Evolutionary conservation across 2,797 vertebrate genomes (phyloP).

Genomic region (Eulemur albifrons): DNA sequence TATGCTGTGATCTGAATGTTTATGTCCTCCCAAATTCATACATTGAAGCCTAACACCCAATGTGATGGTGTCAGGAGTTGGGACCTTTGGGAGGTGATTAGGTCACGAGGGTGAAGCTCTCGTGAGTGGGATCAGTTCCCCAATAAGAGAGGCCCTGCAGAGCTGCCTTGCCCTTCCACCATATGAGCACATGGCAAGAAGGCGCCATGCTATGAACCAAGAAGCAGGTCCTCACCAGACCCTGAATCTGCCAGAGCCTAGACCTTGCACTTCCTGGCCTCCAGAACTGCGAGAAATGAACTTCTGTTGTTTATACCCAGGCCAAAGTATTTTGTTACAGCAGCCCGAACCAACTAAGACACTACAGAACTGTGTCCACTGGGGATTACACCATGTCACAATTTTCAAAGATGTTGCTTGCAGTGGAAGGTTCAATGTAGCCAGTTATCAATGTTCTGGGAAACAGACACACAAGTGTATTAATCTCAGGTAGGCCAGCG

Average conservation of each 20-base stretch:
- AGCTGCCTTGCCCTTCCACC: neutral
- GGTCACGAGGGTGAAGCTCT: neutral
- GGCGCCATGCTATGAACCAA: neutral
- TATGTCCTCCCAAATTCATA: neutral
- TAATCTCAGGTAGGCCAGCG: neutral
- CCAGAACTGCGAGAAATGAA: neutral
- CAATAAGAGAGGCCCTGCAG: neutral
- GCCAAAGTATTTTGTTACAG: neutral
- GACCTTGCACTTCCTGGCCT: neutral
- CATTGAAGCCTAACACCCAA: neutral
- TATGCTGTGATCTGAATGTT: neutral
- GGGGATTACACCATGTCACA: neutral
- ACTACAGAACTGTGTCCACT: neutral
- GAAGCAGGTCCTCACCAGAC: accelerated
- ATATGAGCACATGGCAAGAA: neutral
- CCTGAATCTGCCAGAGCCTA: neutral
- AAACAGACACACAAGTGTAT: neutral
- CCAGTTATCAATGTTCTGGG: neutral
- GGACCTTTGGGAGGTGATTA: neutral
- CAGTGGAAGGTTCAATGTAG: neutral
- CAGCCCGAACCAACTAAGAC: neutral
- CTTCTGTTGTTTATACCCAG: neutral
- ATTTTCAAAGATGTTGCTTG: neutral
- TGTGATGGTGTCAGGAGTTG: neutral
- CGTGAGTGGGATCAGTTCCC: too few species aligned